Percentiles rank a stretch among this genome's conserved stretches.
These are phyloP conservation scores for Malurus alboscapulatus DNA, from an alignment of 2,113 vertebrate species.

Conservation along the genomic window DNA sequence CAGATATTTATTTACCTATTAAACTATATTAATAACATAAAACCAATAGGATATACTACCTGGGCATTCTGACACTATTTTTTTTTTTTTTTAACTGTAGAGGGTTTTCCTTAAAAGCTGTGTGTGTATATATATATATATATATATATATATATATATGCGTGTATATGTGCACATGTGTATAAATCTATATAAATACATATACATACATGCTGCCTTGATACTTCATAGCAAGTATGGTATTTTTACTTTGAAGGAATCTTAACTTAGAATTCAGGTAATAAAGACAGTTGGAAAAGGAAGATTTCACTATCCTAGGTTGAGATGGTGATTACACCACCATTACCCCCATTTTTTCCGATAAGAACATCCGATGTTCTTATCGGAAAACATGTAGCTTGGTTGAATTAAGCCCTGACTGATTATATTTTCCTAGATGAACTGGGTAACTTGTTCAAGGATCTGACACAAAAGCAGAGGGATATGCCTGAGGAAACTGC, in stretches of 20 bases:
- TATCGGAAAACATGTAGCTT: too few species aligned
- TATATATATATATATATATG: too few species aligned
- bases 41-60: background rate
- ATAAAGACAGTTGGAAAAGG: background rate
- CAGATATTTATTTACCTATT: background rate
- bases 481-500: background rate
- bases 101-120: rapidly evolving
- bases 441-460: background rate
- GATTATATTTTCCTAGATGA: background rate
- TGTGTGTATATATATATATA: too few species aligned
- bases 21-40: background rate
- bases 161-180: too few species aligned
- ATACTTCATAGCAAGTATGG: background rate
- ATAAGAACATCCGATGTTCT: too few species aligned
- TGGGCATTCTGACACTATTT: background rate
- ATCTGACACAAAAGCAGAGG: background rate
- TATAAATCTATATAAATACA: background rate
- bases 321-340: background rate
- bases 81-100: background rate
- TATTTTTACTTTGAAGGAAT: background rate
- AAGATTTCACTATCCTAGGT: background rate
- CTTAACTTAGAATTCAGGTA: background rate
- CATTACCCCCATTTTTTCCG: background rate
- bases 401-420: background rate
- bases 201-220: background rate